Conservation (phyloP, 2,797 vertebrate genomes). For the Artibeus jamaicensis region DNA sequence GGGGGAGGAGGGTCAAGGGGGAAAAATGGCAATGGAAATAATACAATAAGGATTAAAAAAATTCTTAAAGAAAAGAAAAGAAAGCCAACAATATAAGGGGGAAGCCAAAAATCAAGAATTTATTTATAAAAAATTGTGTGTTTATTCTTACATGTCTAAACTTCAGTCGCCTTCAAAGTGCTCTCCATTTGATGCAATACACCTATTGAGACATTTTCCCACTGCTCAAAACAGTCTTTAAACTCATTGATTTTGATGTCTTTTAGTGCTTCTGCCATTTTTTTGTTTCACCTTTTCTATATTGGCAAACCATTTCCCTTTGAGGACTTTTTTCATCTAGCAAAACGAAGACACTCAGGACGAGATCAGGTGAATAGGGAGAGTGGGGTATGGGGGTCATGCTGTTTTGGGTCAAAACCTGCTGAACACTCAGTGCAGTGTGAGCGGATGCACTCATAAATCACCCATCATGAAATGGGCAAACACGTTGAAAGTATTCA, state of each 20-base stretch:
- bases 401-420: neutral
- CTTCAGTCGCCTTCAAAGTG: neutral
- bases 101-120: neutral
- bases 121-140: neutral
- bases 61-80: neutral
- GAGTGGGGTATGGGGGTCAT: neutral
- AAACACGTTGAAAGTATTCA: too few species aligned
- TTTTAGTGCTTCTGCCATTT: neutral
- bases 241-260: neutral
- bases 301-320: neutral
- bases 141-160: neutral
- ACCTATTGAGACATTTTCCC: neutral
- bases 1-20: too few species aligned
- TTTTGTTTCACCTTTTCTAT: neutral
- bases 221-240: neutral
- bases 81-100: neutral
- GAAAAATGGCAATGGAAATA: neutral
- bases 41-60: neutral
- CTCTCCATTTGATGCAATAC: neutral
- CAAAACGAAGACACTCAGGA: neutral
- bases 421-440: neutral
- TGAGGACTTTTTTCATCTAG: neutral
- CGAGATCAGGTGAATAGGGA: neutral
- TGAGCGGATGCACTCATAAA: neutral
- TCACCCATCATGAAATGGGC: neutral